Percentiles rank a stretch among this genome's conserved stretches.
Conservation (phyloP, 2,113 vertebrate genomes). For the Merops nubicus region DNA sequence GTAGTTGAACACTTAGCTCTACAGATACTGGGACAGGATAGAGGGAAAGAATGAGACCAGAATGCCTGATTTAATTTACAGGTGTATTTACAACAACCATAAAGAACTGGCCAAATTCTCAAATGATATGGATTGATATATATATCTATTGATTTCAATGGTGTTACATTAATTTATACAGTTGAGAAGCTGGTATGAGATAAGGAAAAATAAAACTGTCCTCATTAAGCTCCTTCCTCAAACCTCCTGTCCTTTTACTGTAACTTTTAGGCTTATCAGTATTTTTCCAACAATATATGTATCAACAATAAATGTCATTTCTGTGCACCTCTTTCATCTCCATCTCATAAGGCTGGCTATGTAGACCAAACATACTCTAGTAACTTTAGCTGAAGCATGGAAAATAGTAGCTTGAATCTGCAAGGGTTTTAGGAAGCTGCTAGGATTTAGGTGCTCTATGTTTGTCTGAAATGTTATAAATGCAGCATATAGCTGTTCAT, state of each 20-base stretch:
- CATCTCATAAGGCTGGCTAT: constrained; percentile 6
- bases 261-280: constrained; percentile 47
- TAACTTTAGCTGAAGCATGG: constrained; percentile 61
- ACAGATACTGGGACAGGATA: constrained; percentile 53
- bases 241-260: constrained; percentile 30
- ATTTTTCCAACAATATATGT: constrained; percentile 33
- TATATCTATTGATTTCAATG: not conserved
- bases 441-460: constrained; percentile 57
- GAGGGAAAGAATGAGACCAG: constrained; percentile 40
- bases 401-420: constrained; percentile 41
- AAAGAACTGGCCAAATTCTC: not conserved
- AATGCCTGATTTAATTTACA: not conserved
- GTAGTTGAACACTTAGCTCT: constrained; percentile 39
- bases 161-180: constrained; percentile 7
- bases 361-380: constrained; percentile 46
- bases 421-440: constrained; percentile 48
- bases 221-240: not conserved
- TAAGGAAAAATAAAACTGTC: constrained; percentile 8
- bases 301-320: constrained; percentile 24
- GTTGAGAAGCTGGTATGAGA: not conserved
- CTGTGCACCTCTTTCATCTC: not conserved
- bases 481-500: constrained; percentile 24
- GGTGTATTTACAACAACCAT: not conserved
- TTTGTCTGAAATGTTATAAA: constrained; percentile 40
- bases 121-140: not conserved